Evolutionary conservation across 1,140 invertebrate species (phyloP).

Genomic region (Zaprionus lachaisei): DNA sequence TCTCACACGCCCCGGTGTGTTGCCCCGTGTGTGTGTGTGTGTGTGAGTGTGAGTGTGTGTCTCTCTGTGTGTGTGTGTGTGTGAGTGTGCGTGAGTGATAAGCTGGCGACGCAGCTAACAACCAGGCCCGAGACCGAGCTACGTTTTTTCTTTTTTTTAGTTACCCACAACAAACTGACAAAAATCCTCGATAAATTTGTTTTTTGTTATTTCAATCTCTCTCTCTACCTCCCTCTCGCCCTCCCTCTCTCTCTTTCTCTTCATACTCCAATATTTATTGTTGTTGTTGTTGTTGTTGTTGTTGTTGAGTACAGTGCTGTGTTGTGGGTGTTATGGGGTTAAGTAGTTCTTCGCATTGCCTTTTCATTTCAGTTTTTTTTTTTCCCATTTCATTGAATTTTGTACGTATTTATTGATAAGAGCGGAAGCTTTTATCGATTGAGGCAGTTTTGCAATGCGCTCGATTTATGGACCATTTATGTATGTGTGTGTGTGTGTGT

Average conservation of each 20-base stretch:
- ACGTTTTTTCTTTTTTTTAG: conserved; percentile 12
- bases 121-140: conserved; percentile 34
- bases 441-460: conserved; percentile 10
- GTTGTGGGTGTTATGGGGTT: conserved; percentile 4
- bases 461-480: conserved; percentile 2
- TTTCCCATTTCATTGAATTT: conserved; percentile 7
- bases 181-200: conserved; percentile 42
- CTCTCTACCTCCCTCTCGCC: background rate
- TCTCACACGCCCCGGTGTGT: conserved; percentile 22
- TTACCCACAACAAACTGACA: background rate
- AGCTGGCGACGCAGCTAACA: conserved; percentile 67
- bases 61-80: background rate
- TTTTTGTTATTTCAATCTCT: background rate
- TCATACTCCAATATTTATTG: too few species aligned
- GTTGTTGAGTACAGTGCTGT: background rate
- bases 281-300: too few species aligned
- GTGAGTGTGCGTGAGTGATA: conserved; percentile 44
- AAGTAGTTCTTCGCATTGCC: conserved; percentile 4
- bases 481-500: background rate
- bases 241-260: background rate
- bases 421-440: conserved; percentile 49
- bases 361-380: background rate
- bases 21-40: conserved; percentile 6
- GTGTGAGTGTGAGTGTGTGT: background rate
- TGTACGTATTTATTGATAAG: conserved; percentile 34